phyloP scores from a whole-genome alignment of 2,797 vertebrate genomes.

The Microhierax caerulescens region DNA sequence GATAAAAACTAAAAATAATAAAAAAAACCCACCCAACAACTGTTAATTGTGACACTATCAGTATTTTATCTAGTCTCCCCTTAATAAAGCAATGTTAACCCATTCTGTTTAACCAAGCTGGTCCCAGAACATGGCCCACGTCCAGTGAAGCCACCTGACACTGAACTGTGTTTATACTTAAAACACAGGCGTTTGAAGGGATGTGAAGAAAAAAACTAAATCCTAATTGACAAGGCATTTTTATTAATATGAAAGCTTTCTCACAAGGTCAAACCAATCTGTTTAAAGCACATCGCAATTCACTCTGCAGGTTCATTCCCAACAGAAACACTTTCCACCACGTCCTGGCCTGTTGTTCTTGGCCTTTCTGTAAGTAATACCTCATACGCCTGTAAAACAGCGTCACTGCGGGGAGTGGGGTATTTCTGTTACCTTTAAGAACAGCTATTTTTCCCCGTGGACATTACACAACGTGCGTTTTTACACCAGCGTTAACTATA shows the following conservation, averaged over 20 bases:
- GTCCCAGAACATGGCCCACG: rapidly evolving
- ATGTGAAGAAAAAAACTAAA: not conserved
- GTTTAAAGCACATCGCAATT: not conserved
- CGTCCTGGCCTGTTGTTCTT: not conserved
- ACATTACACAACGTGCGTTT: not conserved
- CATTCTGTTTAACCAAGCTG: not conserved
- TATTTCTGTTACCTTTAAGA: not conserved
- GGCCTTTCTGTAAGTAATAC: not conserved
- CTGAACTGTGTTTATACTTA: not conserved
- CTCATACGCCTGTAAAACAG: not conserved
- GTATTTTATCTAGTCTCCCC: too few species aligned
- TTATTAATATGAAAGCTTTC: not conserved
- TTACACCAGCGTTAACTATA: rapidly evolving
- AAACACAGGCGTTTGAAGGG: rapidly evolving
- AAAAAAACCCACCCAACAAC: rapidly evolving
- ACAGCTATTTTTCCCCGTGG: rapidly evolving
- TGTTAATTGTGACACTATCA: not conserved
- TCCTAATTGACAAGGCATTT: not conserved
- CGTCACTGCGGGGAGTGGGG: rapidly evolving
- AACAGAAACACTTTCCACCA: not conserved
- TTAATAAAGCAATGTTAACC: not conserved
- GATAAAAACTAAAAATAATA: not conserved
- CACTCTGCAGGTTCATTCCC: not conserved
- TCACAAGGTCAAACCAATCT: not conserved
- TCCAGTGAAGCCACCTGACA: rapidly evolving